Base-by-base conservation (phyloP, 1,140 invertebrate species). In the Holotrichia oblita region DNA sequence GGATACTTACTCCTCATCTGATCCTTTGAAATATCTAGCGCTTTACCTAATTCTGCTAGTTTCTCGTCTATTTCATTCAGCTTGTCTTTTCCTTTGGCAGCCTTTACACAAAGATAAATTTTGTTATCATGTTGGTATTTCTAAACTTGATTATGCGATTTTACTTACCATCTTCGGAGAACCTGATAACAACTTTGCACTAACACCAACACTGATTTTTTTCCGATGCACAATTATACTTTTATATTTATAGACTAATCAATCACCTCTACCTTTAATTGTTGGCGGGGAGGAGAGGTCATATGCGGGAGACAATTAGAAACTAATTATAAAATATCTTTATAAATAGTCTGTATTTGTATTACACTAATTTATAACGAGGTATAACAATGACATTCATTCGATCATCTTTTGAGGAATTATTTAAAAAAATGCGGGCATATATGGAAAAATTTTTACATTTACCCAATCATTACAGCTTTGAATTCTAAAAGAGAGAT, bases 381-480 rank as follows among this genome's bases (percentile, higher is more conserved):
- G 27, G 27, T 34, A 34, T 34, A 34, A 17, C 48, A 55, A 55
- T 55, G n/a, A 55, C 14, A 55, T 55, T 55, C 14, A 55, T n/a
- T 34, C 27, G 27, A 34, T 34, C 27, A 34, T 34, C 27, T 34
- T 1, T 34, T 34, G 27, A 34, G 27, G 27, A 34, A 34, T 34
- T 34, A 4, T 34, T 34, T 34, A 2, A 34, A 34, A 34, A 34
- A 34, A n/a, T n/a, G n/a, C n/a, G n/a, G 1, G 27, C 27, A n/a
- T 55, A 55, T 44, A 34, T 34, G 27, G 27, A 4, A 34, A 34
- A n/a, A 55, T 1, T 0, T 55, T 6, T 44, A 8, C 24, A 27
- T 27, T 27, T 69, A 85, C 81, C 93, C 93, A 79, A 93, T 94
- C 93, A 94, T 94, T 79, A 94, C 93, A 84, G 93, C 93, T 91